Conservation (phyloP, 2,113 vertebrate species). For the Oplegnathus fasciatus region DNA sequence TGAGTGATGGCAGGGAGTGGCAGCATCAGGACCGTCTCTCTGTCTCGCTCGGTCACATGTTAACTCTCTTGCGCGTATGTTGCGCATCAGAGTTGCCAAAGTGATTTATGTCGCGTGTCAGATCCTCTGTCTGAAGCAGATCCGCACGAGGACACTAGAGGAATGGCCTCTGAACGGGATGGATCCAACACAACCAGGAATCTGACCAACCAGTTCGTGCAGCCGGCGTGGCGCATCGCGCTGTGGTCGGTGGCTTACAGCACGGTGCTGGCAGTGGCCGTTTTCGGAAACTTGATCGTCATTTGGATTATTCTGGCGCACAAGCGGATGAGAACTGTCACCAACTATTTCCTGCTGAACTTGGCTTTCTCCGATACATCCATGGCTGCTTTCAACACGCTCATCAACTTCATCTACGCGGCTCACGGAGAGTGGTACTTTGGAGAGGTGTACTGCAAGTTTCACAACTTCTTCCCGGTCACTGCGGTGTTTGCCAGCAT, state of each 20-base stretch:
- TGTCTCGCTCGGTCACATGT: slow-evolving; percentile 27
- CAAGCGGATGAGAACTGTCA: slow-evolving; percentile 95
- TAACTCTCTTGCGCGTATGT: not conserved
- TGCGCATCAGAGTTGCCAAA: slow-evolving; percentile 17
- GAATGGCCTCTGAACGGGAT: slow-evolving; percentile 76
- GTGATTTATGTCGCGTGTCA: not conserved
- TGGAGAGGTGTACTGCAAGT: slow-evolving; percentile 93
- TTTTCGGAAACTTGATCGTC: slow-evolving; percentile 93
- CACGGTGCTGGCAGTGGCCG: slow-evolving; percentile 89
- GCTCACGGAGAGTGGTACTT: slow-evolving; percentile 97
- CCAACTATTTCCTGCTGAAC: slow-evolving; percentile 95
- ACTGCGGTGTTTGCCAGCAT: slow-evolving; percentile 97
- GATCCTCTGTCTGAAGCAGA: not conserved
- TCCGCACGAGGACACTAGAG: not conserved
- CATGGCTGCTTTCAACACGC: slow-evolving; percentile 95
- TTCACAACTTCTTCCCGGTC: slow-evolving; percentile 98
- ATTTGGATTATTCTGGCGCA: slow-evolving; percentile 98
- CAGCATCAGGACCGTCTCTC: slow-evolving; percentile 38
- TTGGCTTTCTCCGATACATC: slow-evolving; percentile 94
- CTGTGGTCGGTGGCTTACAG: slow-evolving; percentile 95
- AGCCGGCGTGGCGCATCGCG: slow-evolving; percentile 93
- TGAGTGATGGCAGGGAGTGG: slow-evolving; percentile 5
- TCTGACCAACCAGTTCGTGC: slow-evolving; percentile 92
- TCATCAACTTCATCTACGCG: slow-evolving; percentile 95
- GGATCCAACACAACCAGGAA: slow-evolving; percentile 76